Conservation (phyloP, 1,140 invertebrate genomes). For the Campoletis sonorensis region DNA sequence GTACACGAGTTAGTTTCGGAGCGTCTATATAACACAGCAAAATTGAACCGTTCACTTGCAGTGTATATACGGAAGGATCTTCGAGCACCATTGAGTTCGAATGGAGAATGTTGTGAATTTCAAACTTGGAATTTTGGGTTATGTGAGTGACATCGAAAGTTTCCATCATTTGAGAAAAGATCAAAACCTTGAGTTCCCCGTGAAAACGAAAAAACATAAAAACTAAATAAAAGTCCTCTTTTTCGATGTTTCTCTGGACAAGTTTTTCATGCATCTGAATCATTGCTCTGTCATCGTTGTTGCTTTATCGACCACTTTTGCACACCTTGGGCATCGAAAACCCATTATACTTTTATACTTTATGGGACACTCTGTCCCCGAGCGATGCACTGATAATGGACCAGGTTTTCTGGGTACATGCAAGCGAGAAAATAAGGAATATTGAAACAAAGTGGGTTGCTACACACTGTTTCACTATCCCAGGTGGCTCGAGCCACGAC, state of each 20-base stretch:
- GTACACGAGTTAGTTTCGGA: neutral
- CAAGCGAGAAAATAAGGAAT: neutral
- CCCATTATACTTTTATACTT: slow-evolving; percentile 1
- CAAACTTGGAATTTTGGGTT: neutral
- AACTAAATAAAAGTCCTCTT: neutral
- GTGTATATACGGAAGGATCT: neutral
- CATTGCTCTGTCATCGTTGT: neutral
- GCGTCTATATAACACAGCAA: neutral
- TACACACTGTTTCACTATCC: neutral
- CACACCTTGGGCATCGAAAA: neutral
- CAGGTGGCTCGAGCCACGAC: neutral
- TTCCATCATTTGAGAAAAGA: too few relatives aligned
- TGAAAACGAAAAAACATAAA: neutral
- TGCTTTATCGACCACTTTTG: neutral
- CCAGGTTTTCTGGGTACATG: neutral
- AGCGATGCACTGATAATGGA: neutral
- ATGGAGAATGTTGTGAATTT: neutral
- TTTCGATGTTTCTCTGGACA: neutral
- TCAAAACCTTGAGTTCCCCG: too few relatives aligned
- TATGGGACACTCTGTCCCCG: neutral
- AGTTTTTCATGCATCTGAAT: neutral
- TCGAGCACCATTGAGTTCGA: neutral
- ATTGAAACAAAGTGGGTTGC: neutral
- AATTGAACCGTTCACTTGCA: neutral
- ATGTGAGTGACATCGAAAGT: too few relatives aligned